phyloP scores from a whole-genome alignment of 53 echinoderm and acorn worm genomes.

The Holothuria scabra region DNA sequence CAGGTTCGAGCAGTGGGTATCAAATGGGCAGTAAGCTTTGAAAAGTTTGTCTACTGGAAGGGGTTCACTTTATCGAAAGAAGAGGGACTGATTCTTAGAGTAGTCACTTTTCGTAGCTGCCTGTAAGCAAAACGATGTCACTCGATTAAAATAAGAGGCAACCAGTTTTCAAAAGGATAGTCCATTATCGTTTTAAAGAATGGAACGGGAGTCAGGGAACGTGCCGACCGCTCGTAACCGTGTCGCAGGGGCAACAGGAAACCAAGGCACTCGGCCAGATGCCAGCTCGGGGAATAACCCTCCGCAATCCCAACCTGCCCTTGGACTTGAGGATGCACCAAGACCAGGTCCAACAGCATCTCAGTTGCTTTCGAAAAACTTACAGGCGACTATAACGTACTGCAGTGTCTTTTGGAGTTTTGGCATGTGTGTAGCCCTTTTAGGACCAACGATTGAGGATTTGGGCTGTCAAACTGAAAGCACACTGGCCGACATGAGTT shows the following conservation, averaged over 20 bases:
- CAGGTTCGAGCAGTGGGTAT: too few species aligned
- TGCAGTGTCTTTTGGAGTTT: slow-evolving; percentile 99
- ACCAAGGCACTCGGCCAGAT: background rate
- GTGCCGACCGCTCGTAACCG: background rate
- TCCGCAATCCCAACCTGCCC: background rate
- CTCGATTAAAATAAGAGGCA: too few species aligned
- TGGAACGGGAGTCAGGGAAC: slow-evolving; percentile 12
- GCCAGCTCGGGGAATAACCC: background rate
- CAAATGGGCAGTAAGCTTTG: too few species aligned
- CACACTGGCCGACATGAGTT: slow-evolving; percentile 86
- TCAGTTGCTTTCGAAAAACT: slow-evolving; percentile 72
- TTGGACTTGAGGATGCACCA: background rate
- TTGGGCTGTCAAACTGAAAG: slow-evolving; percentile 91
- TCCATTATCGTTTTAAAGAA: background rate
- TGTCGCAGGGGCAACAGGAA: background rate
- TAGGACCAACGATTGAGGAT: slow-evolving; percentile 94
- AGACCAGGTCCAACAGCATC: slow-evolving; percentile 54
- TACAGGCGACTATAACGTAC: slow-evolving; percentile 92
- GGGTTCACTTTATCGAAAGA: too few species aligned
- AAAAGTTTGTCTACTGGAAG: too few species aligned
- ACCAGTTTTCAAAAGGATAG: background rate
- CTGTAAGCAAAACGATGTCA: too few species aligned
- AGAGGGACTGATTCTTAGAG: too few species aligned
- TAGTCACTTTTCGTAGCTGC: too few species aligned
- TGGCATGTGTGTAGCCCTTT: slow-evolving; percentile 98